These are phyloP conservation scores for Drosophila falleni DNA, from an alignment of 2,888 invertebrate genomes.

Conservation along the genomic window DNA sequence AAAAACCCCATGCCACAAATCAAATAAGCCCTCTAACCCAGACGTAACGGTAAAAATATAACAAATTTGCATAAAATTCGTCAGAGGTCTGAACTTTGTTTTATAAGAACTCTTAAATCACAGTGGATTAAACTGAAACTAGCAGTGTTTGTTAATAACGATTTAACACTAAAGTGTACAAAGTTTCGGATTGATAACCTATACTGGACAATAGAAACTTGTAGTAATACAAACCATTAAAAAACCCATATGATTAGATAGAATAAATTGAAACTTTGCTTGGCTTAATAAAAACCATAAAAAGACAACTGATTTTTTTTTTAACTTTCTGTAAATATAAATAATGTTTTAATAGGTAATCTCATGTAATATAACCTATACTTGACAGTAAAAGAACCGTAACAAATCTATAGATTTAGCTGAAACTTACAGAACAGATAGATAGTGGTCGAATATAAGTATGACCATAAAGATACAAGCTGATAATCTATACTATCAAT, in stretches of 20 bases:
- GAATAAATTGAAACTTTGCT: not conserved
- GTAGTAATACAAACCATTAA: not conserved
- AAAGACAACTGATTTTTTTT: not conserved
- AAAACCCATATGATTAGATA: not conserved
- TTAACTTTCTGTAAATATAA: not conserved
- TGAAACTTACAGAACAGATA: not conserved
- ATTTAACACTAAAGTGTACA: not conserved
- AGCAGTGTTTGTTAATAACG: not conserved
- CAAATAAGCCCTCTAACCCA: slow-evolving; percentile 29
- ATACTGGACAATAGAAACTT: not conserved
- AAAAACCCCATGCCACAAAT: slow-evolving; percentile 27
- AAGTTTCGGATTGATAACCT: not conserved
- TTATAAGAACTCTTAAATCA: not conserved
- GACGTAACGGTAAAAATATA: not conserved
- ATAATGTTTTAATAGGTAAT: not conserved
- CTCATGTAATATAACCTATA: not conserved
- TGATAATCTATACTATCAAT: not conserved
- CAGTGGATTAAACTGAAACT: slow-evolving; percentile 3
- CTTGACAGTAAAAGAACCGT: not conserved
- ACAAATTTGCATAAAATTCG: slow-evolving; percentile 14
- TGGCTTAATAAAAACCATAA: not conserved
- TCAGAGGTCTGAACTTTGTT: not conserved
- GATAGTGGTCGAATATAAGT: not conserved
- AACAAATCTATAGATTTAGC: not conserved
- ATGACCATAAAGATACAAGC: not conserved